Evolutionary conservation across 1,140 invertebrate genomes (phyloP).

Genomic region (Drosophila jambulina): DNA sequence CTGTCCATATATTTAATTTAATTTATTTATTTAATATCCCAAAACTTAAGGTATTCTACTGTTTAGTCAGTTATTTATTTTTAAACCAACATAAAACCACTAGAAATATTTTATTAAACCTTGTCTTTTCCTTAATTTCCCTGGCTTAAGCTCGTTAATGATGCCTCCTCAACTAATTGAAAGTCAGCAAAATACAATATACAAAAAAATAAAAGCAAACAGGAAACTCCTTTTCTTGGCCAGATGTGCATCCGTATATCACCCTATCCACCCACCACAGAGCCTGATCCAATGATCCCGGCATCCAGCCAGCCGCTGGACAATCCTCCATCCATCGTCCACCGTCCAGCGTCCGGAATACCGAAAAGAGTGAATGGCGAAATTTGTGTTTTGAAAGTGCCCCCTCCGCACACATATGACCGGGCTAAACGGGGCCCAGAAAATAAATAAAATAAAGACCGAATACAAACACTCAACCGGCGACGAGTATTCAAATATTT

Average conservation of each 20-base stretch:
- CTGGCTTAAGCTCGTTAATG: not conserved
- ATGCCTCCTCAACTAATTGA: constrained; percentile 26
- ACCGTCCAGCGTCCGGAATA: not conserved
- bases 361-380: constrained; percentile 56
- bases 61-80: no score
- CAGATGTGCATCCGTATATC: constrained; percentile 42
- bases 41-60: no score
- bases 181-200: constrained; percentile 1
- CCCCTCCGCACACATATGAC: constrained; percentile 13
- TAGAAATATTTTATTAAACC: no score
- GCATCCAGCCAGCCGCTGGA: constrained; percentile 8
- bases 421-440: constrained; percentile 12
- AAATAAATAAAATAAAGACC: constrained; percentile 17
- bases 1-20: no score
- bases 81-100: no score
- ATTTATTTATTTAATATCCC: no score
- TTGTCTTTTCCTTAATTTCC: not conserved
- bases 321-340: not conserved
- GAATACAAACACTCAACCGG: constrained; percentile 44
- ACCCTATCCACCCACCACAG: constrained; percentile 19
- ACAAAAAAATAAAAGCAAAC: not conserved
- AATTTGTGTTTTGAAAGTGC: constrained; percentile 56
- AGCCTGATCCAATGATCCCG: constrained; percentile 16
- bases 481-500: constrained; percentile 67
- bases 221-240: constrained; percentile 13